Base-by-base conservation (phyloP, 2,113 vertebrate species). In the Apodemus speciosus region DNA sequence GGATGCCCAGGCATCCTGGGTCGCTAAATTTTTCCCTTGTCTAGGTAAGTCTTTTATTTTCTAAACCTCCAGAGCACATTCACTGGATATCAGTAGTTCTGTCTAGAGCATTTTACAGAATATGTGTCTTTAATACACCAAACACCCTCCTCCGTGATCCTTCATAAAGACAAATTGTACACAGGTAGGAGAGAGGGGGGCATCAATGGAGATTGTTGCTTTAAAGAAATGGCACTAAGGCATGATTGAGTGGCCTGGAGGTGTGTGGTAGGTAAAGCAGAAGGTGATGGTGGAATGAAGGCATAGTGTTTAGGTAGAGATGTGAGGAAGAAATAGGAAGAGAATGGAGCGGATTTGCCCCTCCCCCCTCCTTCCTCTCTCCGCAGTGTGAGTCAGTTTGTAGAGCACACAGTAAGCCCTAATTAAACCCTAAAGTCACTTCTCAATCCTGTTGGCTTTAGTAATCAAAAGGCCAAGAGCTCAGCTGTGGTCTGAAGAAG, bases 21-120 rank as follows among this genome's bases (percentile, higher is more conserved):
- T 92, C 92, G 94, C 93, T 96, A 90, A 94, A 93, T 95, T 77
- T 81, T 80, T 51, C 86, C 71, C 84, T 91, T 95, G 73, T 91
- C 83, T 94, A 95, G 83, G 92, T 95, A 77, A 87, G 71, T 92
- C 38, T 94, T 94, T 95, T 96, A 94, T 88, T 90, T 85, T 69
- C 71, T 96, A 88, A 96, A 79, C 90, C 88, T 83, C 56, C 72
- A 58, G 81, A 88, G 85, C 64, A 88, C 13, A 84, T 49, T 91
- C 81, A 30, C 35, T 88, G 76, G 90, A 88, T 91, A 88, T 73
- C 5, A 30, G 85, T 69, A 88, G 79, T 72, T 89, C 51, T 93
- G 93, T 95, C 58, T 62, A 91, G 58, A n/a, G 68, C 85, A 66
- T 91, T 92, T 95, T 81, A 88, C 11, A 90, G 85, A 91, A 69